phyloP scores from a whole-genome alignment of 1,140 invertebrate genomes.

The Triops cancriformis region DNA sequence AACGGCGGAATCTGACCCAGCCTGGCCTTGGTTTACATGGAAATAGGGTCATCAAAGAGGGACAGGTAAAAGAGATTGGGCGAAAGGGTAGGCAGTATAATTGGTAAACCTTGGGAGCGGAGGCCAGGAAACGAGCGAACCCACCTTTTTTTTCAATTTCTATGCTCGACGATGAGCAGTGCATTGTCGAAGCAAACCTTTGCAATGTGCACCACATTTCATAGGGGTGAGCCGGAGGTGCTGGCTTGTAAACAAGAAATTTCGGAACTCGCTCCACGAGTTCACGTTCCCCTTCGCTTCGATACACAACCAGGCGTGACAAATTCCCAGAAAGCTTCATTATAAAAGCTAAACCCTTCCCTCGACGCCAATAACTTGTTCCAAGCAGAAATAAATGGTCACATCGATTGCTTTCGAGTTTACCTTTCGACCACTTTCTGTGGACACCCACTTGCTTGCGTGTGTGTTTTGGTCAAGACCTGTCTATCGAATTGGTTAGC shows the following conservation, averaged over 20 bases:
- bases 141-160: neutral
- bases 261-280: neutral
- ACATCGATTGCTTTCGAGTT: neutral
- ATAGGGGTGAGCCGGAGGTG: neutral
- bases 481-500: neutral
- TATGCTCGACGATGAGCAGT: neutral
- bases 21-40: neutral
- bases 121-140: neutral
- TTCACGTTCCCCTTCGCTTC: neutral
- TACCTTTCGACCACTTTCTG: neutral
- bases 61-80: neutral
- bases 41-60: neutral
- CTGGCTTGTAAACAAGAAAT: neutral
- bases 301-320: neutral
- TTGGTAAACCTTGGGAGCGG: neutral
- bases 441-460: neutral
- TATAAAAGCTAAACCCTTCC: neutral
- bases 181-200: neutral
- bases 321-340: neutral
- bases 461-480: neutral
- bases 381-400: conserved; percentile 1
- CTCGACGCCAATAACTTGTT: neutral
- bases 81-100: neutral
- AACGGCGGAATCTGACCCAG: neutral
- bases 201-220: neutral